These are phyloP conservation scores for Campylomormyrus numenius DNA, from an alignment of 2,113 vertebrate species.

Conservation along the genomic window DNA sequence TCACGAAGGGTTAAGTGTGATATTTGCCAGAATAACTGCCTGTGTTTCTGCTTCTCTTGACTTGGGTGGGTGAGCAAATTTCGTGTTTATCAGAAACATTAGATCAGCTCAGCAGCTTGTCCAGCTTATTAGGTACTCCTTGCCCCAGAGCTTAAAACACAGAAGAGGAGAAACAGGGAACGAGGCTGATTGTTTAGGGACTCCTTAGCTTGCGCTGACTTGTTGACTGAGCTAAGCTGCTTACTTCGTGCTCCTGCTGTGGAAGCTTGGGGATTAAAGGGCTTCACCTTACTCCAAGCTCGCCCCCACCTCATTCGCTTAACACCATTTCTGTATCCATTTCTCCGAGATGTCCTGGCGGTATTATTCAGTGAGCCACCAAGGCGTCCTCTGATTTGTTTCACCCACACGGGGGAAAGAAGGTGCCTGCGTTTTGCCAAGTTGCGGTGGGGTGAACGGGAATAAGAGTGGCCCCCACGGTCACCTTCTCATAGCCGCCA, in stretches of 20 bases:
- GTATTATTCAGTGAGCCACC: not conserved
- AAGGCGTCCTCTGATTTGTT: not conserved
- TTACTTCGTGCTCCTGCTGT: not conserved
- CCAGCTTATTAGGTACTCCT: not conserved
- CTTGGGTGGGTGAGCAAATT: not conserved
- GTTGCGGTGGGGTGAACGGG: not conserved
- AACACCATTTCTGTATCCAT: not conserved
- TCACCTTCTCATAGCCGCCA: not conserved
- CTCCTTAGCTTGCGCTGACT: slow-evolving; percentile 2
- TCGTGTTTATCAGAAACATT: not conserved
- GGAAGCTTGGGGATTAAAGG: slow-evolving; percentile 3
- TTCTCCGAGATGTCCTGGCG: not conserved
- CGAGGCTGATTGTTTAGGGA: not conserved
- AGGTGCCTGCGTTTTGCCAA: not conserved
- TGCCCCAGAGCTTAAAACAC: not conserved
- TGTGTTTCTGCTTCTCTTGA: not conserved
- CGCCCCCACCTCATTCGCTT: not conserved
- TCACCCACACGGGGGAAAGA: not conserved
- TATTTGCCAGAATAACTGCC: not conserved
- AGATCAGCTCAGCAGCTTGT: not conserved
- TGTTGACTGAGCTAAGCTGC: slow-evolving; percentile 13
- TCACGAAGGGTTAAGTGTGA: not conserved
- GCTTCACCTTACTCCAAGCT: not conserved
- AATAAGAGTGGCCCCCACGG: not conserved
- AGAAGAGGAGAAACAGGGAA: not conserved